Evolutionary conservation across 2,113 vertebrate species (phyloP).

Genomic region (Podarcis raffonei): DNA sequence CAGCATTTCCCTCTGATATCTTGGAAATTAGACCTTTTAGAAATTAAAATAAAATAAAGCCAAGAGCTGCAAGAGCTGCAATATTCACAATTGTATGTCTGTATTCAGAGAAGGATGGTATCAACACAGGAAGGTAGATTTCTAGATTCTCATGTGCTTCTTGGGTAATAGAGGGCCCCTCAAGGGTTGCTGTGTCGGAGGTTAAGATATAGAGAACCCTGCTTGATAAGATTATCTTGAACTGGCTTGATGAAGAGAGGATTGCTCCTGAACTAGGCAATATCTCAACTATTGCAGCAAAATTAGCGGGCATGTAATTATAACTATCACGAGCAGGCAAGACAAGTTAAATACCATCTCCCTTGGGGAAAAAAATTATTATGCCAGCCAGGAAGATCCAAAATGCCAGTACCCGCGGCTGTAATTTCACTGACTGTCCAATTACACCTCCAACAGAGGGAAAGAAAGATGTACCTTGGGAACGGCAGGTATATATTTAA

Average conservation of each 20-base stretch:
- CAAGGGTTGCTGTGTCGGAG: not conserved
- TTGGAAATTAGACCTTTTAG: not conserved
- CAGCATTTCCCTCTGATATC: not conserved
- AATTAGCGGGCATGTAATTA: conserved; percentile 72
- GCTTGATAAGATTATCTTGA: not conserved
- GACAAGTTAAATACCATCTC: conserved; percentile 79
- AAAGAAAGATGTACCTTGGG: conserved; percentile 68
- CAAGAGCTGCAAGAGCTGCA: not conserved
- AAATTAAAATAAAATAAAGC: not conserved
- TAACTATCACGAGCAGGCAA: conserved; percentile 69
- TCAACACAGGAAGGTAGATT: not conserved
- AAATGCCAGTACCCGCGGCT: conserved; percentile 72
- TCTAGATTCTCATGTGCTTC: not conserved
- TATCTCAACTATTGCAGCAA: conserved; percentile 36
- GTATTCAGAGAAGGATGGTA: not conserved
- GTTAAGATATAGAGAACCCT: not conserved
- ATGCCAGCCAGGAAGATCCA: conserved; percentile 73
- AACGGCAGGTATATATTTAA: conserved; percentile 75
- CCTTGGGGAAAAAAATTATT: conserved; percentile 67
- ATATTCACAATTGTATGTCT: not conserved
- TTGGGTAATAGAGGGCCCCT: not conserved
- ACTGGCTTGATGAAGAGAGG: not conserved
- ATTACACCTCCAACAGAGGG: conserved; percentile 67
- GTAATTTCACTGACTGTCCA: conserved; percentile 73
- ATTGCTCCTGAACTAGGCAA: conserved; percentile 39